Percentiles rank a stretch among this genome's conserved stretches.
These are phyloP conservation scores for Lemur catta DNA, from an alignment of 2,797 vertebrate species.

Conservation along the genomic window DNA sequence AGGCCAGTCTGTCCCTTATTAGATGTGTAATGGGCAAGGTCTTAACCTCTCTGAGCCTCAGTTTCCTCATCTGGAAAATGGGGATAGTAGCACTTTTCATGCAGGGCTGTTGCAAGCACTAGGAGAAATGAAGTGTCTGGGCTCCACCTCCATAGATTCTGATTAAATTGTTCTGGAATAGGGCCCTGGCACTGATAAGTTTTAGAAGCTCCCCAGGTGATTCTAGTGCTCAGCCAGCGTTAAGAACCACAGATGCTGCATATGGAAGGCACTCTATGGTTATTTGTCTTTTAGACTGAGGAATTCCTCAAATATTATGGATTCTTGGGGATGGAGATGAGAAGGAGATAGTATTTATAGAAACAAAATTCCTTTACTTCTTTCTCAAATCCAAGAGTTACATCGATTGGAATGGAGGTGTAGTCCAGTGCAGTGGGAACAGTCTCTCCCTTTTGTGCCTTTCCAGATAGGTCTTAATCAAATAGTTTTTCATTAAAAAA, in stretches of 20 bases:
- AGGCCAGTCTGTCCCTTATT: background rate
- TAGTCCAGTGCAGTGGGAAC: background rate
- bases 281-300: background rate
- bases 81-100: background rate
- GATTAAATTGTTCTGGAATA: background rate
- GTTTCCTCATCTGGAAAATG: conserved; percentile 10
- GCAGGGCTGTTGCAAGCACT: background rate
- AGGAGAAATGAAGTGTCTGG: background rate
- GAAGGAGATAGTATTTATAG: background rate
- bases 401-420: background rate
- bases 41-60: background rate
- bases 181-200: background rate
- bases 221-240: background rate
- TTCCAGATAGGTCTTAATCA: background rate
- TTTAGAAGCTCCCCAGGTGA: background rate
- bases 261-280: background rate
- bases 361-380: conserved; percentile 1
- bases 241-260: background rate
- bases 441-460: background rate
- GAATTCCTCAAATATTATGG: conserved; percentile 19
- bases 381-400: background rate
- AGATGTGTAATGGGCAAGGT: background rate
- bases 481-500: background rate
- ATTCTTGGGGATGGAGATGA: conserved; percentile 19
- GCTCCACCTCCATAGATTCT: background rate